Percentiles rank a stretch among this genome's conserved stretches.
phyloP scores from a whole-genome alignment of 2,888 invertebrate species.

The Cephus pygmeus region DNA sequence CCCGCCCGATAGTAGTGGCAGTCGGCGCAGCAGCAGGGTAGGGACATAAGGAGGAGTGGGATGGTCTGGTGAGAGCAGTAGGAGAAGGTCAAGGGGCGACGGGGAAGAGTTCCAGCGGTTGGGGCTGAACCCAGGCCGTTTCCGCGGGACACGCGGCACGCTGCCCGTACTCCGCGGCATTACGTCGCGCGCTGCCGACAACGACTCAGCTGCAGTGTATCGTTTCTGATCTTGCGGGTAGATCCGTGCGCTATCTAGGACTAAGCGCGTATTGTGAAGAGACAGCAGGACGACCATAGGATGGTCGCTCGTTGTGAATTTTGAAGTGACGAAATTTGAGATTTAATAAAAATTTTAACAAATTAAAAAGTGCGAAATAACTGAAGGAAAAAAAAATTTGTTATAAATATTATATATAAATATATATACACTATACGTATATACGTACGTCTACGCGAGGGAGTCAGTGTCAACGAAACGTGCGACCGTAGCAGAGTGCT shows the following conservation, averaged over 20 bases:
- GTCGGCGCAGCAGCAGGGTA: conserved; percentile 12
- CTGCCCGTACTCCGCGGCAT: conserved; percentile 54
- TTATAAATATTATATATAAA: neutral
- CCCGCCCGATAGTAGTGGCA: neutral
- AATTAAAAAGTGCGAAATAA: neutral
- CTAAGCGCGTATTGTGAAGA: neutral
- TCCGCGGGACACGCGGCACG: conserved; percentile 57
- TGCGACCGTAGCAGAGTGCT: neutral
- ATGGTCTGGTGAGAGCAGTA: conserved; percentile 16
- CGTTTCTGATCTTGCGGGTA: neutral
- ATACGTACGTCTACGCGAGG: neutral
- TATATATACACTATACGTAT: neutral
- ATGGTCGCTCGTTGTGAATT: neutral
- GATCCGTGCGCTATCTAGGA: neutral
- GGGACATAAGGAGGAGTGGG: conserved; percentile 18
- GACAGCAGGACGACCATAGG: neutral
- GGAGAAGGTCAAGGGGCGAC: conserved; percentile 30
- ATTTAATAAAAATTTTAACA: neutral
- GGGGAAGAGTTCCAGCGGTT: conserved; percentile 43
- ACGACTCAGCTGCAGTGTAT: conserved; percentile 51
- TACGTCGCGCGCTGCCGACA: conserved; percentile 64
- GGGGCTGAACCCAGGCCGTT: conserved; percentile 55
- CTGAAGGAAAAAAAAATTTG: neutral
- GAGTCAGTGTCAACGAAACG: neutral
- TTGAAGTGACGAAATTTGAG: neutral